phyloP scores from a whole-genome alignment of 2,113 vertebrate genomes.

The Tupaia chinensis region DNA sequence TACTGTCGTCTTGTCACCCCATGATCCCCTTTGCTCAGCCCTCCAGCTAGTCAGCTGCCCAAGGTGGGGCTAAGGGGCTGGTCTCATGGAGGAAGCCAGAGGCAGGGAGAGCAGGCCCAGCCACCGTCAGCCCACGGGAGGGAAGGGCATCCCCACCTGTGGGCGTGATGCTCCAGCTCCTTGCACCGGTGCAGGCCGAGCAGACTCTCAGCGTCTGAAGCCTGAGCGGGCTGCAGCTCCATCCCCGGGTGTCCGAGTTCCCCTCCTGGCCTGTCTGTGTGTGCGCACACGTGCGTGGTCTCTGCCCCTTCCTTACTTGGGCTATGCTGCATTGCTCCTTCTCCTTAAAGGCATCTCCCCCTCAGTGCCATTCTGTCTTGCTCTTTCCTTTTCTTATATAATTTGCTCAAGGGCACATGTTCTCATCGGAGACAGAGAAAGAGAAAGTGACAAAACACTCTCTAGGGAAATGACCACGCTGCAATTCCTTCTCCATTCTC shows the following conservation, averaged over 20 bases:
- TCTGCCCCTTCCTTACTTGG: neutral
- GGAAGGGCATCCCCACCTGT: neutral
- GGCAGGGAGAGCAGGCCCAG: neutral
- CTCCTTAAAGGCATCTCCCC: neutral
- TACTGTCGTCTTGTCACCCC: too few species aligned
- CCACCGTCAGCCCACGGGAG: neutral
- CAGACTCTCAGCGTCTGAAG: neutral
- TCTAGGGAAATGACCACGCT: too few species aligned
- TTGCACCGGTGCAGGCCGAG: neutral
- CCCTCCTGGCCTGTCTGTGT: neutral
- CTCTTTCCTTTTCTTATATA: too few species aligned
- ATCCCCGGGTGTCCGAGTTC: neutral
- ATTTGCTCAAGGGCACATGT: too few species aligned
- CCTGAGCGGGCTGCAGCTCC: neutral
- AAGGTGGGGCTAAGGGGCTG: too few species aligned
- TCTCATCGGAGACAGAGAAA: too few species aligned
- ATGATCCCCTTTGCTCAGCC: too few species aligned
- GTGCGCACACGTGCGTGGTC: too few species aligned
- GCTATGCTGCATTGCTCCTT: neutral
- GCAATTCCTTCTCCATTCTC: too few species aligned
- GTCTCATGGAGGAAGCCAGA: neutral
- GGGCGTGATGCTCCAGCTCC: neutral
- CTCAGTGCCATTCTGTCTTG: rapidly evolving
- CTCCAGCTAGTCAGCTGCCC: neutral
- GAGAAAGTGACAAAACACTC: too few species aligned